Percentiles rank a stretch among this genome's conserved stretches.
These are phyloP conservation scores for Drosophila repleta DNA, from an alignment of 1,140 invertebrate species.

Conservation along the genomic window DNA sequence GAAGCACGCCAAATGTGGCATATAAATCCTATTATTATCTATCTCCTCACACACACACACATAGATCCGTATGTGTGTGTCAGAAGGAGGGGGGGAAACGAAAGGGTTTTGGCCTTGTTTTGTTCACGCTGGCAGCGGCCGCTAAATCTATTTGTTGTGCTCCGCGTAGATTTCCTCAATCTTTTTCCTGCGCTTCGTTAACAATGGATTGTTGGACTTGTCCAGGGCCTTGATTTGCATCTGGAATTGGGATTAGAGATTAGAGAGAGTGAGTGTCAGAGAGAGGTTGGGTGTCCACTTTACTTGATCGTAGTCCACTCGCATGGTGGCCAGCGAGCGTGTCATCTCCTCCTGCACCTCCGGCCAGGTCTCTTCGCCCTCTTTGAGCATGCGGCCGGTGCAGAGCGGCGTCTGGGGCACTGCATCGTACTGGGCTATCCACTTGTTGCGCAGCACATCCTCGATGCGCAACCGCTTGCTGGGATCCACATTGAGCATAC, in stretches of 20 bases:
- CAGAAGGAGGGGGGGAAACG: not conserved
- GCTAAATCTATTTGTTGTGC: conserved; percentile 36
- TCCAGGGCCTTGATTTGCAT: conserved; percentile 95
- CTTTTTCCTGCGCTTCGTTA: conserved; percentile 93
- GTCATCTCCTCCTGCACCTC: conserved; percentile 99
- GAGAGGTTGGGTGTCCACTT: not conserved
- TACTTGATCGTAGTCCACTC: conserved; percentile 95
- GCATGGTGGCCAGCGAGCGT: conserved; percentile 97
- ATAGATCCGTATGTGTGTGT: not conserved
- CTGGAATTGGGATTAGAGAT: conserved; percentile 63
- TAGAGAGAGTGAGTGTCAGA: not conserved
- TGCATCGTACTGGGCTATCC: conserved; percentile 95
- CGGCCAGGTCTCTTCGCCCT: conserved; percentile 96
- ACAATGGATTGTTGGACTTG: conserved; percentile 94
- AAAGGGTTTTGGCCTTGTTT: conserved; percentile 39
- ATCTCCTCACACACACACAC: not conserved
- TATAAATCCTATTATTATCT: not conserved
- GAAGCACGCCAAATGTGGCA: not conserved
- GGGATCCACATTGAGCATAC: conserved; percentile 97
- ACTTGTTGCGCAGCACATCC: conserved; percentile 94
- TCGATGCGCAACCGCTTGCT: conserved; percentile 94
- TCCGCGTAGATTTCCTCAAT: conserved; percentile 70
- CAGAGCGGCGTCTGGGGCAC: conserved; percentile 97
- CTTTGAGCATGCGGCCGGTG: conserved; percentile 93
- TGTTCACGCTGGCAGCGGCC: conserved; percentile 8